phyloP scores from a whole-genome alignment of 2,797 vertebrate genomes.

The Linurgus olivaceus region DNA sequence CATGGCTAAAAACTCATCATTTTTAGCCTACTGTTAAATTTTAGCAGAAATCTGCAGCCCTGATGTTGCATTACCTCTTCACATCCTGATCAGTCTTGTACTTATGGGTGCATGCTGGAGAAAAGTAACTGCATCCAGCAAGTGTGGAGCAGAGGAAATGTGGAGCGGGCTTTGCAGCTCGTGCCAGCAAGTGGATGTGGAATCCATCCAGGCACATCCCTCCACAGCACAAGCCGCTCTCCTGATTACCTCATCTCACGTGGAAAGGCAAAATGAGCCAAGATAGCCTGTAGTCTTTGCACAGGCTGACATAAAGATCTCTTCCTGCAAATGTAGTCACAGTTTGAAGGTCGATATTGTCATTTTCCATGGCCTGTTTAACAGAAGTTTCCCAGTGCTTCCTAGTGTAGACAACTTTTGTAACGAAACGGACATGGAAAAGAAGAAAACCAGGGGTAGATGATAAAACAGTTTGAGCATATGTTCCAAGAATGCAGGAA shows the following conservation, averaged over 20 bases:
- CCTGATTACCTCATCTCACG: not conserved
- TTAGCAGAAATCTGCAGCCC: not conserved
- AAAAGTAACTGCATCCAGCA: not conserved
- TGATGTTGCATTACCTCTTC: not conserved
- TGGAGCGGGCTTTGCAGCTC: rapidly evolving
- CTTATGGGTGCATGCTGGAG: not conserved
- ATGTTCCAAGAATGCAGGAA: constrained; percentile 20
- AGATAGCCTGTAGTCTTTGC: not conserved
- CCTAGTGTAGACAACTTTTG: not conserved
- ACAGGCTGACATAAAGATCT: not conserved
- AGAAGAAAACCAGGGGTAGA: not conserved
- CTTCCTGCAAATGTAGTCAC: not conserved
- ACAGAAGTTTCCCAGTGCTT: not conserved
- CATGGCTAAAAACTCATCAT: not conserved
- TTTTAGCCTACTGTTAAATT: not conserved
- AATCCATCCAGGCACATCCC: not conserved
- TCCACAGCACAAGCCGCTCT: not conserved
- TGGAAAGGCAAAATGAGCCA: not conserved
- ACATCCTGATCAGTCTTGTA: not conserved
- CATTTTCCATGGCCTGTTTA: not conserved
- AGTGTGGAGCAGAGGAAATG: not conserved
- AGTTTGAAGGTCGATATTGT: not conserved
- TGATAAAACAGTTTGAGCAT: constrained; percentile 23
- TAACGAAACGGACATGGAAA: not conserved
- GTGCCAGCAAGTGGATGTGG: not conserved